Evolutionary conservation across 2,888 invertebrate genomes (phyloP).

Genomic region (Peribatodes rhomboidaria): DNA sequence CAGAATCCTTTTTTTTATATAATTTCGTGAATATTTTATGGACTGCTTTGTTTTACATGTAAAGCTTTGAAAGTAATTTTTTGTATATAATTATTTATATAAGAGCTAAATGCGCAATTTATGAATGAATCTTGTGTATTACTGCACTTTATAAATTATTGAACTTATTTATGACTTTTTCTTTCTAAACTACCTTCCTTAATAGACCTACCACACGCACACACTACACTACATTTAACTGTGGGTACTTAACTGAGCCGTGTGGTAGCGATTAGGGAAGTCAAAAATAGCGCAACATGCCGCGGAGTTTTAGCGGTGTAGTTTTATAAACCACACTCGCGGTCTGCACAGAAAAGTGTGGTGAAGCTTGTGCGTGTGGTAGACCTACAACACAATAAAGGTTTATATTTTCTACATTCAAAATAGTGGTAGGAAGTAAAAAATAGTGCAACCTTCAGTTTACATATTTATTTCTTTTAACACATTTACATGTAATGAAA

Average conservation of each 20-base stretch:
- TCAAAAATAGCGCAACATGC: too few relatives aligned
- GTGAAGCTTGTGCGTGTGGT: too few relatives aligned
- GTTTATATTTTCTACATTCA: too few relatives aligned
- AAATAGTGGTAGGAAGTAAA: neutral
- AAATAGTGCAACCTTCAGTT: constrained; percentile 46
- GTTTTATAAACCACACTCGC: too few relatives aligned
- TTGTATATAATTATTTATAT: constrained; percentile 80
- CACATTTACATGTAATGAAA: constrained; percentile 68
- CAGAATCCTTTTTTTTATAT: constrained; percentile 48
- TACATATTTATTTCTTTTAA: constrained; percentile 60
- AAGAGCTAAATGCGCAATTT: constrained; percentile 78
- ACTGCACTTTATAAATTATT: constrained; percentile 84
- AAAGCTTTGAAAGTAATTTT: constrained; percentile 76
- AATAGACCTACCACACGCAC: too few relatives aligned
- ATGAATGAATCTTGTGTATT: constrained; percentile 79
- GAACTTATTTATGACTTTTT: constrained; percentile 64
- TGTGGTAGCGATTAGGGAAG: too few relatives aligned
- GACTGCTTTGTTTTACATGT: constrained; percentile 81
- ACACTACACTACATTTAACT: too few relatives aligned
- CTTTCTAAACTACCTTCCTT: constrained; percentile 37
- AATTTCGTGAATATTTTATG: constrained; percentile 66
- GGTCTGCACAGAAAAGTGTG: too few relatives aligned
- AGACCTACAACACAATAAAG: too few relatives aligned
- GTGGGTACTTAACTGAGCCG: too few relatives aligned
- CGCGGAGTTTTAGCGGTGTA: too few relatives aligned